Percentiles rank a stretch among this genome's conserved stretches.
Evolutionary conservation across 2,888 invertebrate species (phyloP).

Genomic region (Pseudolycoriella hygida): DNA sequence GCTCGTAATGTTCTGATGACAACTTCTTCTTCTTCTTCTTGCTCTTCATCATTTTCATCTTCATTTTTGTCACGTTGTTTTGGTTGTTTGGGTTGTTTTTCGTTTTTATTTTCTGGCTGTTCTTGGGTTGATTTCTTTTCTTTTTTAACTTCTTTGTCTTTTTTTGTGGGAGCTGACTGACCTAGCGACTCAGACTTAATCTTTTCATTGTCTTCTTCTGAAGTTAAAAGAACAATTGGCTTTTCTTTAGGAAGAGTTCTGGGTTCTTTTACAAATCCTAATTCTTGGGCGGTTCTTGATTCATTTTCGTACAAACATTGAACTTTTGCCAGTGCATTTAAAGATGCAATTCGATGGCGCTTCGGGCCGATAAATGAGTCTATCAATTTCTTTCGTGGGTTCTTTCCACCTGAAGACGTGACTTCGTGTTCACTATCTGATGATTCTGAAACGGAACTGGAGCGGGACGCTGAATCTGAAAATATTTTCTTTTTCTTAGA

Average conservation of each 20-base stretch:
- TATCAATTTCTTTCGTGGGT: conserved; percentile 7
- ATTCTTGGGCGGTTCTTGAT: conserved; percentile 49
- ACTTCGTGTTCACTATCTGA: background rate
- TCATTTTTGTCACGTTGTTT: conserved; percentile 3
- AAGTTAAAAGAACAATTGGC: conserved; percentile 17
- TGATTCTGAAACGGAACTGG: too few relatives aligned
- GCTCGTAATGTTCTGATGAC: conserved; percentile 41
- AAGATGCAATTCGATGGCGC: conserved; percentile 68
- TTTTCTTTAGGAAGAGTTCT: conserved; percentile 20
- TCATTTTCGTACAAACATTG: conserved; percentile 85
- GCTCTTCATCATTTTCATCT: conserved; percentile 9
- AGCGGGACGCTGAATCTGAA: conserved; percentile 1
- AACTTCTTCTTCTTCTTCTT: conserved; percentile 12
- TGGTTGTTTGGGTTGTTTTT: conserved; percentile 3
- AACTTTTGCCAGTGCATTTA: conserved; percentile 79
- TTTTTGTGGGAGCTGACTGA: conserved; percentile 2
- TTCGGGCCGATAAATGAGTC: conserved; percentile 41
- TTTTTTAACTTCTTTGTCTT: conserved; percentile 10
- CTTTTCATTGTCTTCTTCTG: conserved; percentile 32
- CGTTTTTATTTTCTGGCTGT: conserved; percentile 4
- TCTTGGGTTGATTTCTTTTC: conserved; percentile 12
- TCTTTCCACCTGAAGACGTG: conserved; percentile 4
- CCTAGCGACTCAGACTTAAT: background rate
- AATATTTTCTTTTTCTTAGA: background rate
- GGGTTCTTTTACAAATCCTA: conserved; percentile 37